Percentiles rank a stretch among this genome's conserved stretches.
Evolutionary conservation across 2,888 invertebrate species (phyloP).

Genomic region (Galerucella calmariensis): DNA sequence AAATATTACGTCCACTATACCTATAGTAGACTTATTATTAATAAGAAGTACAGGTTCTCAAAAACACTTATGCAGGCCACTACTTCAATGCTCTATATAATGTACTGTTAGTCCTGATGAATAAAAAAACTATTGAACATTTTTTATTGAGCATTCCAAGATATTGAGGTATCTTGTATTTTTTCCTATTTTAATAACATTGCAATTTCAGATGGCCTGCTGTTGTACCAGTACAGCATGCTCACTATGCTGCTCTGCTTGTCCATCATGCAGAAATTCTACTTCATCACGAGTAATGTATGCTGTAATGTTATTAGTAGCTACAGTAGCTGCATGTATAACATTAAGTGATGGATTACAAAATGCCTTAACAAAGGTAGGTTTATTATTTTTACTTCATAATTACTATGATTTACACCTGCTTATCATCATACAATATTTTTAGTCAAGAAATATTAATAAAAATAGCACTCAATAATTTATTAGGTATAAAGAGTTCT

Average conservation of each 20-base stretch:
- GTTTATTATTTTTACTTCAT: not conserved
- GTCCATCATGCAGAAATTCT: conserved; percentile 96
- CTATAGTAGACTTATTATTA: too few relatives aligned
- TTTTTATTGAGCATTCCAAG: not conserved
- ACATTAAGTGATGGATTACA: conserved; percentile 92
- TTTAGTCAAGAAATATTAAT: too few relatives aligned
- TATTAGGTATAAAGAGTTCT: too few relatives aligned
- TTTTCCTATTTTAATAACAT: not conserved
- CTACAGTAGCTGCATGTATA: conserved; percentile 89
- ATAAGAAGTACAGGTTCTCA: too few relatives aligned
- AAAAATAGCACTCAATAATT: too few relatives aligned
- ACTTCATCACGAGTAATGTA: conserved; percentile 97
- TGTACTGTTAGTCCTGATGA: not conserved
- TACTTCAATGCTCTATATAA: too few relatives aligned
- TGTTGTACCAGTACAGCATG: conserved; percentile 98
- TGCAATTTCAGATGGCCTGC: conserved; percentile 84
- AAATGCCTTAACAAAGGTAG: conserved; percentile 82
- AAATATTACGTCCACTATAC: too few relatives aligned
- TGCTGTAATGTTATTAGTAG: conserved; percentile 90
- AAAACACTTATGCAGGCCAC: too few relatives aligned
- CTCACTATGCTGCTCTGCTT: conserved; percentile 96
- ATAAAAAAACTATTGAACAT: not conserved
- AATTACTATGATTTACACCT: not conserved
- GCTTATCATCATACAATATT: too few relatives aligned
- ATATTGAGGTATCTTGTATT: not conserved